Evolutionary conservation across 2,113 vertebrate genomes (phyloP).

Genomic region (Spheniscus mendiculus): DNA sequence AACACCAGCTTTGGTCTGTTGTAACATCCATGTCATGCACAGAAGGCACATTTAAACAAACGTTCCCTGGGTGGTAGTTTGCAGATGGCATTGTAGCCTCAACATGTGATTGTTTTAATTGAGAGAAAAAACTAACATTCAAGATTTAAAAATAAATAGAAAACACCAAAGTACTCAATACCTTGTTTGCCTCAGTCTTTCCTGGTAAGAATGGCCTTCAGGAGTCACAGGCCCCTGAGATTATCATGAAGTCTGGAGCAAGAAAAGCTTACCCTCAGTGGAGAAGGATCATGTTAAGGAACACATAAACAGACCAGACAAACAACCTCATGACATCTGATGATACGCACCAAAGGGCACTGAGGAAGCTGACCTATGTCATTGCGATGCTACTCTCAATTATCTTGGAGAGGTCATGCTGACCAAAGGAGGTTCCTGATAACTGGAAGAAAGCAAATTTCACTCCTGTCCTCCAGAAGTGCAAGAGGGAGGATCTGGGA

Average conservation of each 20-base stretch:
- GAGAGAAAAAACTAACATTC: background rate
- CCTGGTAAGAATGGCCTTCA: background rate
- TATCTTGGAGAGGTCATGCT: background rate
- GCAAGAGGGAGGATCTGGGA: background rate
- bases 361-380: background rate
- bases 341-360: background rate
- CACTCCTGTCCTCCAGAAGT: background rate
- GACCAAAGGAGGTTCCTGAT: background rate
- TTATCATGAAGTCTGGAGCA: background rate
- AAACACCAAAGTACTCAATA: background rate
- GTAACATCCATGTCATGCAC: background rate
- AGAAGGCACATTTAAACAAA: background rate
- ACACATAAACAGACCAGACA: background rate
- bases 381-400: rapidly evolving
- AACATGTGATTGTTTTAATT: background rate
- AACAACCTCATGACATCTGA: background rate
- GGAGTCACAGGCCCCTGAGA: background rate
- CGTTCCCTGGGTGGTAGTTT: background rate
- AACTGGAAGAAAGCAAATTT: background rate
- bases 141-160: background rate
- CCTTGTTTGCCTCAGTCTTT: background rate
- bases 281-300: background rate
- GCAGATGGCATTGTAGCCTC: background rate
- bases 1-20: background rate
- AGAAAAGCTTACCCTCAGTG: background rate